These are phyloP conservation scores for Dufourea novaeangliae DNA, from an alignment of 1,140 invertebrate genomes.

Conservation along the genomic window DNA sequence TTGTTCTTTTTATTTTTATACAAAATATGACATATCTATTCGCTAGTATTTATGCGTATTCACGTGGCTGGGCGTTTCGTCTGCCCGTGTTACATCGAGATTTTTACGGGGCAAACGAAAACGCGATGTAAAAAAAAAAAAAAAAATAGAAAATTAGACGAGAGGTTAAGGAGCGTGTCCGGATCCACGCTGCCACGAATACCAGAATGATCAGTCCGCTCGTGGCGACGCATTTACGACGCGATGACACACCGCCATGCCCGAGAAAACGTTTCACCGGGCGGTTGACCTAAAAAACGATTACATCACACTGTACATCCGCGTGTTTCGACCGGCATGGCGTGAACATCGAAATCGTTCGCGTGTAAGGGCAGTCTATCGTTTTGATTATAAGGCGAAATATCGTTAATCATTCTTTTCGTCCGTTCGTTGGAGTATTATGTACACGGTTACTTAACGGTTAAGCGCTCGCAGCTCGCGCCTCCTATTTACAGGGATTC, in stretches of 20 bases:
- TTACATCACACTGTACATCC: conserved; percentile 43
- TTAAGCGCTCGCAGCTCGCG: conserved; percentile 17
- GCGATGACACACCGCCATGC: conserved; percentile 19
- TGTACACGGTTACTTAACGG: conserved; percentile 59
- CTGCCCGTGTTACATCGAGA: conserved; percentile 62
- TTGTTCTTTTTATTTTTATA: conserved; percentile 71
- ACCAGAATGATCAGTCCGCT: conserved; percentile 72
- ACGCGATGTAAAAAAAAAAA: conserved; percentile 23
- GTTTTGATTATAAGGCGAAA: conserved; percentile 60
- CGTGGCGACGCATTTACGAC: conserved; percentile 53
- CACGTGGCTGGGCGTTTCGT: conserved; percentile 43
- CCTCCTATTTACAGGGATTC: conserved; percentile 56
- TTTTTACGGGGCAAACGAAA: conserved; percentile 20
- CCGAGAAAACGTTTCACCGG: conserved; percentile 5
- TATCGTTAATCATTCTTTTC: conserved; percentile 17
- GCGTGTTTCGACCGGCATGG: conserved; percentile 31
- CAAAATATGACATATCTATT: conserved; percentile 71
- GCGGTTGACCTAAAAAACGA: conserved; percentile 1
- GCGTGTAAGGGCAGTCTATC: conserved; percentile 51
- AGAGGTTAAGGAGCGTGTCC: not conserved
- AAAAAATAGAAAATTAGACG: conserved; percentile 3
- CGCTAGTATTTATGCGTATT: conserved; percentile 42
- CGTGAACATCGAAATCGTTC: conserved; percentile 27
- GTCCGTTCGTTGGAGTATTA: conserved; percentile 44
- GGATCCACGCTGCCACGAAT: conserved; percentile 60